Base-by-base conservation (phyloP, 2,797 vertebrate genomes). In the Diceros bicornis region DNA sequence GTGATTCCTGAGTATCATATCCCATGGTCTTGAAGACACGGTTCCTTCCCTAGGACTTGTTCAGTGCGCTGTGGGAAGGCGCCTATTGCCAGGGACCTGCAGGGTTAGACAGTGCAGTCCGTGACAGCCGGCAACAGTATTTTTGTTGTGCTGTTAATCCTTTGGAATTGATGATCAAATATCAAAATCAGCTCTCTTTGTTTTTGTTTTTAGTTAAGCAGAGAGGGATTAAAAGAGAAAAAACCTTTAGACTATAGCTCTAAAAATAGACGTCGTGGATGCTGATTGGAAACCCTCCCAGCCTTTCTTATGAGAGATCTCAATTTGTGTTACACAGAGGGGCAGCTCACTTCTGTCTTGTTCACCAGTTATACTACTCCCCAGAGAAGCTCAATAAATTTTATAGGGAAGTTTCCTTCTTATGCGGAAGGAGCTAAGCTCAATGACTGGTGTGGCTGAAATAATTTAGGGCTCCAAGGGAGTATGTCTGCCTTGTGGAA, bases 391-490 rank as follows among this genome's bases (percentile, higher is more conserved):
- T 96, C 96, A 92, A 12, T 98, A 96, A 78, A 97, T 97, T 95
- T 98, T 96, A 96, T 57, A 97, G 96, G 89, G 62, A 94, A 62
- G 32, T 97, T 98, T 96, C 95, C 97, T 98, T 92, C 97, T 98
- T 34, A 83, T 78, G 96, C 75, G 44, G 97, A 98, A 97, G 94
- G 93, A 95, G 84, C 81, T 91, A 41, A 95, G 66, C 61, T 44
- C 83, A 68, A 6, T 62, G 41, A 89, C 71, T 98, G 75, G 88
- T 97, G 66, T 77, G 89, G 11, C 97, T 97, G 97, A 47, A 89
- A 59, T 94, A 75, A 96, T 82, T 44, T 96, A 97, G 92, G 94
- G 92, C 96, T 97, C 83, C 93, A 10, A 62, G 96, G 97, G 85
- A 96, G 81, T 91, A 50, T 1, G 69, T 87, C 96, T 93, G 92